phyloP scores from a whole-genome alignment of 1,140 invertebrate genomes.

The Aphis craccivora region DNA sequence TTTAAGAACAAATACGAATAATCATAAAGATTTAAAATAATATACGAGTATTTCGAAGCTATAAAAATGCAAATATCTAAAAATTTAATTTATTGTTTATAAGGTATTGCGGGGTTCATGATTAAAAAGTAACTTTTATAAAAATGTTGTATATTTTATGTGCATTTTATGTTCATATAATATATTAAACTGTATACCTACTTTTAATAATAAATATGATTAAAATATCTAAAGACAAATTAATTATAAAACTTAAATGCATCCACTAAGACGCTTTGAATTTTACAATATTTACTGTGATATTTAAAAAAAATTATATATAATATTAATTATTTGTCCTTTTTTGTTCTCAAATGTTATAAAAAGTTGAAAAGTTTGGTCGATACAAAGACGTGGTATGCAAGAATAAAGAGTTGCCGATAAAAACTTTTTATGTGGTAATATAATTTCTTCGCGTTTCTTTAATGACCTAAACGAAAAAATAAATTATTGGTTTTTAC shows the following conservation, averaged over 20 bases:
- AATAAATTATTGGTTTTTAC: constrained; percentile 35
- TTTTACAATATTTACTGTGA: not conserved
- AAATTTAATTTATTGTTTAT: not conserved
- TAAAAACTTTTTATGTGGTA: constrained; percentile 42
- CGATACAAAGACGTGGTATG: not conserved
- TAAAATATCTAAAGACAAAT: not conserved
- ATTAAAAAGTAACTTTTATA: not conserved
- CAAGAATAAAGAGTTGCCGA: not conserved
- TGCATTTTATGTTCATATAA: not conserved
- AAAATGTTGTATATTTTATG: not conserved
- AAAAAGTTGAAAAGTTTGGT: not conserved
- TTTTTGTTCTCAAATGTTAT: not conserved
- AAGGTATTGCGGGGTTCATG: not conserved
- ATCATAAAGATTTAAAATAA: not conserved
- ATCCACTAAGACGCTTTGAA: not conserved
- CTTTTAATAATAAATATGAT: not conserved
- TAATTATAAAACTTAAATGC: not conserved
- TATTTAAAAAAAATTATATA: not conserved
- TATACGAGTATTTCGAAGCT: not conserved
- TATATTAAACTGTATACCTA: not conserved
- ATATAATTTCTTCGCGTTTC: not conserved
- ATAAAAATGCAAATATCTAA: not conserved
- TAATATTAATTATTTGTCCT: not conserved
- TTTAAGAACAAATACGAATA: not conserved
- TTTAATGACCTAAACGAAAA: constrained; percentile 52